phyloP scores from a whole-genome alignment of 2,113 vertebrate genomes.

The Grammomys surdaster region DNA sequence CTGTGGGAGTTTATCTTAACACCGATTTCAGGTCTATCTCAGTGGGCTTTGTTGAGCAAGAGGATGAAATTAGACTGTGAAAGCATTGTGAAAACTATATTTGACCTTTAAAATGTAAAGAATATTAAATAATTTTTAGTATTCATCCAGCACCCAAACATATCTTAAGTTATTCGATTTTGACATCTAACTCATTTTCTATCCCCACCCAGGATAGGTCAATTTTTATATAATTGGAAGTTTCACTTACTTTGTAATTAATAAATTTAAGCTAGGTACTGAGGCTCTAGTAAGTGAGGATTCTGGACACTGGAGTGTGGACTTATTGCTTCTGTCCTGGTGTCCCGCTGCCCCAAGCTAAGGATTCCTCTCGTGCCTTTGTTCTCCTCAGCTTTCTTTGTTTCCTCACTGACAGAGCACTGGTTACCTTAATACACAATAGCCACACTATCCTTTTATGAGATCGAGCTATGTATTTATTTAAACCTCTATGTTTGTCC shows the following conservation, averaged over 20 bases:
- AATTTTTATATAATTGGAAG: conserved; percentile 39
- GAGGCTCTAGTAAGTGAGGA: not conserved
- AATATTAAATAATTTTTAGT: not conserved
- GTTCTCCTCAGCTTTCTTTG: not conserved
- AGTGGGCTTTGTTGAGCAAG: not conserved
- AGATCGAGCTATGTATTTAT: not conserved
- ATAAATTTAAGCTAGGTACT: not conserved
- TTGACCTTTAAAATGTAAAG: not conserved
- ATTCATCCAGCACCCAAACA: not conserved
- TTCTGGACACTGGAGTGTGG: not conserved
- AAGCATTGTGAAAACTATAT: not conserved
- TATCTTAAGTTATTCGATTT: not conserved
- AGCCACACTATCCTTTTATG: not conserved
- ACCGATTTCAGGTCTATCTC: too few species aligned
- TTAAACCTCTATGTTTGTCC: not conserved
- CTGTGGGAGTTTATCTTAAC: not conserved
- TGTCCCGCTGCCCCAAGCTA: too few species aligned
- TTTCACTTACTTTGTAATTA: not conserved
- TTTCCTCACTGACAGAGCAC: not conserved
- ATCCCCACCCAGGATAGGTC: not conserved
- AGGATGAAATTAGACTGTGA: not conserved
- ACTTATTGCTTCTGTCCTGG: not conserved
- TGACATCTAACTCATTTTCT: not conserved
- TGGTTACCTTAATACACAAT: not conserved
- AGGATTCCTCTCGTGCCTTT: not conserved